Percentiles rank a stretch among this genome's conserved stretches.
phyloP scores from a whole-genome alignment of 2,797 vertebrate species.

The Halcyon smyrnensis region DNA sequence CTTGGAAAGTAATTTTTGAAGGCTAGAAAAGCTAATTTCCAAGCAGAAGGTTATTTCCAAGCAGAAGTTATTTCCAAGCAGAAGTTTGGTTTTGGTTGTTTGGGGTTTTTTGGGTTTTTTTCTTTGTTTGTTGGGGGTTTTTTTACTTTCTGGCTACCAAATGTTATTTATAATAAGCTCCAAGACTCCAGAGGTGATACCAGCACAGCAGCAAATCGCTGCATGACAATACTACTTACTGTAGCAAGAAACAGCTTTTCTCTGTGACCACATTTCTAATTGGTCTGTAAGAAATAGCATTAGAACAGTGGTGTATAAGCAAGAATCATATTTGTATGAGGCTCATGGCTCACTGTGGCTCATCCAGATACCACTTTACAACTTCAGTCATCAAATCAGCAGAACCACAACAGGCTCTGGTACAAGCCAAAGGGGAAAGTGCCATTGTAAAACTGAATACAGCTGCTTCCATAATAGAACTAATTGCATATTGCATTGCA shows the following conservation, averaged over 20 bases:
- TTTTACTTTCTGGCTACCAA: background rate
- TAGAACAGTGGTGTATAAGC: conserved; percentile 59
- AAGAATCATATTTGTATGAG: conserved; percentile 71
- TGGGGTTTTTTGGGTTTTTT: background rate
- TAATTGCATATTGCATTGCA: conserved; percentile 96
- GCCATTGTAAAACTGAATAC: conserved; percentile 86
- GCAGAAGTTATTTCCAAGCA: background rate
- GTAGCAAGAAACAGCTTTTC: conserved; percentile 64
- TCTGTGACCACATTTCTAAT: conserved; percentile 60
- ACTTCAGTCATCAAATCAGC: conserved; percentile 75
- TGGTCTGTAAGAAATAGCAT: conserved; percentile 67
- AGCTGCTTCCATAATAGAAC: conserved; percentile 96
- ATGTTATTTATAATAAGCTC: conserved; percentile 18
- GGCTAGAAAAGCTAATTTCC: conserved; percentile 14
- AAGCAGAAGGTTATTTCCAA: background rate
- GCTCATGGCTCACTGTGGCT: conserved; percentile 59
- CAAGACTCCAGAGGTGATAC: conserved; percentile 44
- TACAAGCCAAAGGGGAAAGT: conserved; percentile 76
- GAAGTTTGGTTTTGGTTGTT: background rate
- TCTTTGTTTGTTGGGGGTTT: background rate
- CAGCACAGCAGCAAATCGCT: conserved; percentile 16
- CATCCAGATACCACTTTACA: conserved; percentile 74
- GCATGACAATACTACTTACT: conserved; percentile 60
- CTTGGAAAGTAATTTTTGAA: conserved; percentile 3
- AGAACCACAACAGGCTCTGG: conserved; percentile 79